phyloP scores from a whole-genome alignment of 2,888 invertebrate species.

The Lycocerus yunnanus region DNA sequence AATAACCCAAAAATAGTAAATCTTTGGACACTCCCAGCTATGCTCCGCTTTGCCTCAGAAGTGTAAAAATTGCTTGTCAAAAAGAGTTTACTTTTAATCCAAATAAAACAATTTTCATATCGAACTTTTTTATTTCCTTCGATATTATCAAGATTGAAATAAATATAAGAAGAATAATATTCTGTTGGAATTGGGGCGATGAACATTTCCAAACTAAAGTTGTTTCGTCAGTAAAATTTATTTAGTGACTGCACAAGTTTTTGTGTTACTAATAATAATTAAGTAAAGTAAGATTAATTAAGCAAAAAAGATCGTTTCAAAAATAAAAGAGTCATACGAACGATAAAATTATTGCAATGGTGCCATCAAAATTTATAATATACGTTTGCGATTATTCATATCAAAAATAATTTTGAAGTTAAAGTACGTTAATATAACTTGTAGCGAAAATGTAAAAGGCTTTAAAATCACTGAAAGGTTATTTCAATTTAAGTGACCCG shows the following conservation, averaged over 20 bases:
- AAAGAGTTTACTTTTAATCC: no score
- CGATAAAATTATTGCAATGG: neutral
- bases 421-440: neutral
- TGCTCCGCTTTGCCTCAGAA: no score
- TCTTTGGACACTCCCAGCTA: no score
- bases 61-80: no score
- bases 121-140: neutral
- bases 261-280: neutral
- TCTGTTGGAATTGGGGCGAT: neutral
- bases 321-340: neutral
- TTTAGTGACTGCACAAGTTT: neutral
- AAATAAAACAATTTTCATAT: no score
- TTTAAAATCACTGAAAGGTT: neutral
- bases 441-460: neutral
- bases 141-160: neutral
- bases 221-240: neutral
- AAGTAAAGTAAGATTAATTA: neutral
- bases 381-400: neutral
- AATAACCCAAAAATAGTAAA: no score
- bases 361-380: neutral
- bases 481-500: neutral
- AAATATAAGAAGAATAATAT: neutral
- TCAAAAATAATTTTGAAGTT: neutral
- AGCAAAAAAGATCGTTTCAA: neutral
- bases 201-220: neutral